Evolutionary conservation across 2,888 invertebrate species (phyloP).

Genomic region (Drosophila incognita): DNA sequence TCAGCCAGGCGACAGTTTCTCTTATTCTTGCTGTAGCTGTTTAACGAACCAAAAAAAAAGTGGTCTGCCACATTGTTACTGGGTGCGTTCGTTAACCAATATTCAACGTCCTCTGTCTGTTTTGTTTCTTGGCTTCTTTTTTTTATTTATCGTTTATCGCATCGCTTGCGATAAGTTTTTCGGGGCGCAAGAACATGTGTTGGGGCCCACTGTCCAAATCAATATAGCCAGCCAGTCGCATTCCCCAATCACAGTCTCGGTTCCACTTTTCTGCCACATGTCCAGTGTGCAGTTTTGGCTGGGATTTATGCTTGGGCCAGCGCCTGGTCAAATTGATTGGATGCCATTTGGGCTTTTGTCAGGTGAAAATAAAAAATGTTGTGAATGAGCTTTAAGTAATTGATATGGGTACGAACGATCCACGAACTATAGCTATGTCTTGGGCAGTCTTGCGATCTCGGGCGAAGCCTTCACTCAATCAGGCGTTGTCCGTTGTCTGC

Average conservation of each 20-base stretch:
- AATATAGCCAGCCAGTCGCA: constrained; percentile 45
- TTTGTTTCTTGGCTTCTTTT: constrained; percentile 3
- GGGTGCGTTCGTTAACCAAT: constrained; percentile 46
- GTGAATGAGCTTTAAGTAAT: constrained; percentile 84
- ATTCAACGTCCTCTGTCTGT: constrained; percentile 4
- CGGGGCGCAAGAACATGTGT: constrained; percentile 84
- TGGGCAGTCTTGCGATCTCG: constrained; percentile 11
- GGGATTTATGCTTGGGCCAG: constrained; percentile 52
- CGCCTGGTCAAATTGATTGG: constrained; percentile 78
- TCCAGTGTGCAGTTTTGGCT: constrained; percentile 20
- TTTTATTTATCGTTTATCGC: constrained; percentile 80
- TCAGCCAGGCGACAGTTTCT: constrained; percentile 59
- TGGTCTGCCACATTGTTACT: constrained; percentile 61
- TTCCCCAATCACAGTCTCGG: constrained; percentile 28
- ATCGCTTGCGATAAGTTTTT: constrained; percentile 80
- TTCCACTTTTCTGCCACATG: constrained; percentile 9
- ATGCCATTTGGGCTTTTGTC: constrained; percentile 81
- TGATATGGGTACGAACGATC: constrained; percentile 80
- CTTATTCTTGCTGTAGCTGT: constrained; percentile 31
- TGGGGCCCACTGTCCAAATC: constrained; percentile 67
- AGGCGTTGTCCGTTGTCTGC: constrained; percentile 39
- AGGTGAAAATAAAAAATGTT: constrained; percentile 84
- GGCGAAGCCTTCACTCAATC: constrained; percentile 70
- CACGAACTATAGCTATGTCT: constrained; percentile 24
- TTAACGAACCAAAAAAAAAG: constrained; percentile 66